phyloP scores from a whole-genome alignment of 2,797 vertebrate genomes.

The Pogoniulus pusillus region DNA sequence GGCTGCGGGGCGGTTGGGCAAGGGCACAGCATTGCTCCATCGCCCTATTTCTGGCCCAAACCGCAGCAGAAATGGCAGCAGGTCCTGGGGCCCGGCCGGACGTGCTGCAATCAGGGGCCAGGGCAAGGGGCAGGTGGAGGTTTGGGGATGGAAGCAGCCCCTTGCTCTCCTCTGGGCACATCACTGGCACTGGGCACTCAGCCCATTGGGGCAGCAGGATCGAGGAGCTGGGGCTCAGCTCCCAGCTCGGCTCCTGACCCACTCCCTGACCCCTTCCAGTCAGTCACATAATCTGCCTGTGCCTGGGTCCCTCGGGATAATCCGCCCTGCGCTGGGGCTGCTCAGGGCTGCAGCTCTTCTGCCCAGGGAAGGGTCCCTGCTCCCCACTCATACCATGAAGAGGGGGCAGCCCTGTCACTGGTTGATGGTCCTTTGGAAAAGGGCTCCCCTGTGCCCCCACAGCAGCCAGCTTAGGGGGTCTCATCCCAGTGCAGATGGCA shows the following conservation, averaged over 20 bases:
- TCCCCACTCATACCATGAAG: fast-evolving
- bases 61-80: background rate
- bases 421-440: background rate
- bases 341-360: background rate
- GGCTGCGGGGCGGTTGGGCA: background rate
- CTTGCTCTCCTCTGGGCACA: background rate
- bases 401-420: background rate
- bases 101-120: slow-evolving; percentile 1
- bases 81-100: background rate
- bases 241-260: background rate
- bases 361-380: background rate
- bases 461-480: background rate
- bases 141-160: background rate
- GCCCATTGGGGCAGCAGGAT: fast-evolving
- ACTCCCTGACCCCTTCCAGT: background rate
- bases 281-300: background rate
- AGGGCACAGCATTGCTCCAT: slow-evolving; percentile 42
- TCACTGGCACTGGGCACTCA: background rate
- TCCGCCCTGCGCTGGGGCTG: background rate
- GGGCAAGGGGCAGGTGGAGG: fast-evolving
- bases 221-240: background rate
- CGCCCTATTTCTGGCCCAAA: slow-evolving; percentile 51
- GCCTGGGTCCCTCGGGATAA: background rate
- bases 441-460: background rate
- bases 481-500: background rate